Base-by-base conservation (phyloP, 2,888 invertebrate species). In the Bursaphelenchus okinawaensis region DNA sequence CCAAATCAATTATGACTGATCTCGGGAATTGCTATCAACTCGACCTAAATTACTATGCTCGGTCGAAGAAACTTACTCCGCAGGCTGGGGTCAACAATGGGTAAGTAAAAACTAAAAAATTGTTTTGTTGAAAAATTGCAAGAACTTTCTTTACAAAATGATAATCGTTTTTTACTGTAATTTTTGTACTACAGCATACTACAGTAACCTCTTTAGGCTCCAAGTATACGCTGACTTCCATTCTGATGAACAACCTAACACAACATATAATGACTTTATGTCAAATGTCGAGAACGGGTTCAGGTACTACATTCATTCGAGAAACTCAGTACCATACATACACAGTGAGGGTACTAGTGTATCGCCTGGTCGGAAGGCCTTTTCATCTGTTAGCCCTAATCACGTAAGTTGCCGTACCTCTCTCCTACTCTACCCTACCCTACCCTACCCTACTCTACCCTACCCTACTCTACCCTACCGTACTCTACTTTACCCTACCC, bases 311-410 rank as follows among this genome's bases (percentile, higher is more conserved):
- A 73, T 80, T 7, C 78, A 81, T 65, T 68, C 72, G 16, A 66
- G 67, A n/a, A 66, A 73, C 52, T 70, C 70, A 16, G 67, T 76
- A 19, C 75, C 77, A 19, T 75, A 74, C 51, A 52, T 80, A 4
- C 63, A 73, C 7, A 74, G 73, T 8, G 79, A 81, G 64, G 80
- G 80, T 0, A 78, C 79, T 52, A 75, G 74, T 62, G 80, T 81
- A 4, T 76, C 75, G 7, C 78, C 79, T 6, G 77, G 76, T 1
- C 57, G 67, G 26, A 66, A 68, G 9, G 71, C 73, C 24, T 79
- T 76, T 60, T 74, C 79, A 8, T 75, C 76, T 0, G 65, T 79
- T 22, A 72, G 72, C 24, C 74, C 75, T 7, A 70, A 64, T 4
- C 64, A 68, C 61, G 76, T 76, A 7, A 40, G 40, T 40, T 4